phyloP scores from a whole-genome alignment of 1,140 invertebrate species.

The Monomorium pharaonis region DNA sequence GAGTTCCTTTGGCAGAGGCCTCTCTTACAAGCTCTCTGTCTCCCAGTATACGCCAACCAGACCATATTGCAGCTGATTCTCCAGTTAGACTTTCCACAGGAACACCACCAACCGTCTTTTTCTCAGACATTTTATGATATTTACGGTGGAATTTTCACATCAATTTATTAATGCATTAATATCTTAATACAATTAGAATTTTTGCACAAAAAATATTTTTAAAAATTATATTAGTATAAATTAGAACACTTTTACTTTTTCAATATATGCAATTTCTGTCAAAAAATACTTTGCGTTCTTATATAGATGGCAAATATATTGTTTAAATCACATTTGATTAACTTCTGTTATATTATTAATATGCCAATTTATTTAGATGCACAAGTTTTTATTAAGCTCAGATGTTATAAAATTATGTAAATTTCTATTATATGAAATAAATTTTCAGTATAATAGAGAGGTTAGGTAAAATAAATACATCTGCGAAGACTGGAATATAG shows the following conservation, averaged over 20 bases:
- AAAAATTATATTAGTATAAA: background rate
- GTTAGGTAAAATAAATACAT: slow-evolving; percentile 9
- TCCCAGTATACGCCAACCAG: slow-evolving; percentile 86
- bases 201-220: background rate
- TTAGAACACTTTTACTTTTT: background rate
- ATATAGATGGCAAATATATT: background rate
- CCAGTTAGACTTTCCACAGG: slow-evolving; percentile 78
- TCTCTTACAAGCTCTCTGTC: slow-evolving; percentile 88
- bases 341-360: background rate
- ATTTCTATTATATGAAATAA: slow-evolving; percentile 20
- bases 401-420: background rate
- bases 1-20: slow-evolving; percentile 88
- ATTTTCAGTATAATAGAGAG: background rate
- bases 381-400: background rate
- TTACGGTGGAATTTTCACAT: background rate
- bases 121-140: slow-evolving; percentile 66
- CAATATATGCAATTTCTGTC: background rate
- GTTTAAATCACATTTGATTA: background rate
- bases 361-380: background rate
- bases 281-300: background rate
- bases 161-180: background rate
- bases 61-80: slow-evolving; percentile 84
- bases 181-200: background rate
- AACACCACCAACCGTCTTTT: slow-evolving; percentile 68
- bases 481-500: background rate